These are phyloP conservation scores for Amblyopsis rosae DNA, from an alignment of 2,113 vertebrate genomes.

Conservation along the genomic window DNA sequence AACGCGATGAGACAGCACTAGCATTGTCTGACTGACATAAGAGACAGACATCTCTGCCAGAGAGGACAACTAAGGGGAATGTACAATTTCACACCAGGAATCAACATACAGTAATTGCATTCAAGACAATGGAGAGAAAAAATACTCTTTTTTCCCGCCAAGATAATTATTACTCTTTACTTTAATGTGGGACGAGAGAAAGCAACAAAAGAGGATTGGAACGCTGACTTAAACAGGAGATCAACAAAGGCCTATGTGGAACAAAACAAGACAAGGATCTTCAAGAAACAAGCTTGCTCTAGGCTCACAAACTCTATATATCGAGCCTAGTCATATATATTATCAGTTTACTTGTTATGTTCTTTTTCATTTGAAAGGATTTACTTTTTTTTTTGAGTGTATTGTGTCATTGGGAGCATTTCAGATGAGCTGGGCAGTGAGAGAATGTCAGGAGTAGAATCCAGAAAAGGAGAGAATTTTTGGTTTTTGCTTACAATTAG, in stretches of 20 bases:
- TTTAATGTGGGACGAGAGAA: conserved; percentile 38
- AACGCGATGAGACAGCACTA: conserved; percentile 41
- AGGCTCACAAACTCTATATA: conserved; percentile 54
- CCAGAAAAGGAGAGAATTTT: conserved; percentile 38
- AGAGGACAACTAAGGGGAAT: conserved; percentile 66
- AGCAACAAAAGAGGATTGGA: conserved; percentile 46
- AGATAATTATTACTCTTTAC: conserved; percentile 56
- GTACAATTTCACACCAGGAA: conserved; percentile 66
- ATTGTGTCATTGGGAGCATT: conserved; percentile 28
- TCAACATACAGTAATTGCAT: conserved; percentile 57
- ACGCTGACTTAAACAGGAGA: conserved; percentile 28
- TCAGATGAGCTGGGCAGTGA: conserved; percentile 26
- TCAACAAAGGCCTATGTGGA: conserved; percentile 30
- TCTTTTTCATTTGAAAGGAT: conserved; percentile 5
- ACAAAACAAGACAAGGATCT: conserved; percentile 46
- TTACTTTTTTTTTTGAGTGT: conserved; percentile 19
- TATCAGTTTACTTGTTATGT: conserved; percentile 33
- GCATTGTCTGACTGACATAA: neutral
- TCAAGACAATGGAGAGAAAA: conserved; percentile 50
- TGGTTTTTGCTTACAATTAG: conserved; percentile 55
- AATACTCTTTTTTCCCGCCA: conserved; percentile 27
- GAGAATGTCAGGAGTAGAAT: conserved; percentile 25
- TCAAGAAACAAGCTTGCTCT: conserved; percentile 60
- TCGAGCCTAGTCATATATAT: conserved; percentile 56
- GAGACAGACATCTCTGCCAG: conserved; percentile 15